phyloP scores from a whole-genome alignment of 2,113 vertebrate species.

The Oostethus manadensis region DNA sequence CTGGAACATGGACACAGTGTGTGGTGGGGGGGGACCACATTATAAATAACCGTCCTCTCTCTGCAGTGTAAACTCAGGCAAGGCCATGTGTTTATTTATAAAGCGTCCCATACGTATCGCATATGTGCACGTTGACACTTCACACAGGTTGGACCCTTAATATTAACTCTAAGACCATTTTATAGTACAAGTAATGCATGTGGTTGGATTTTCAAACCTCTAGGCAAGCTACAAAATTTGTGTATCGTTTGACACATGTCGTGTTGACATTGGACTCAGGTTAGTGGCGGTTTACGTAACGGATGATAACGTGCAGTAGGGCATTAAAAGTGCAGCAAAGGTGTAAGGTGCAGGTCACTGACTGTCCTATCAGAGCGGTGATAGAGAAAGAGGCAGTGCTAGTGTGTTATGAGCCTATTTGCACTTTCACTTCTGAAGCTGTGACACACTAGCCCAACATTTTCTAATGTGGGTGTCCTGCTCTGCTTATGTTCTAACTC shows the following conservation, averaged over 20 bases:
- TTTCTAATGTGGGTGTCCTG: background rate
- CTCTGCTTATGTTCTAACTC: background rate
- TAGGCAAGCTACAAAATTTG: no score
- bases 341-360: constrained; percentile 46
- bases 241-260: no score
- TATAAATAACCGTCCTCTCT: constrained; percentile 63
- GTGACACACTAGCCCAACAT: background rate
- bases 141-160: constrained; percentile 6
- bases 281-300: constrained; percentile 61
- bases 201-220: no score
- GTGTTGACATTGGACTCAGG: constrained; percentile 11
- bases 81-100: constrained; percentile 65
- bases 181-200: background rate
- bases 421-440: no score
- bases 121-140: constrained; percentile 30
- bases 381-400: constrained; percentile 9
- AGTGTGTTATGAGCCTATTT: no score
- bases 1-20: constrained; percentile 68
- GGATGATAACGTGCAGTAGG: constrained; percentile 45
- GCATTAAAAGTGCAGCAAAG: constrained; percentile 32
- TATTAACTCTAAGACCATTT: background rate
- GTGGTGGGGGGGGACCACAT: constrained; percentile 27
- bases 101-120: constrained; percentile 49
- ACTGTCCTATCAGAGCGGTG: constrained; percentile 39
- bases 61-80: constrained; percentile 42